Percentiles rank a stretch among this genome's conserved stretches.
These are phyloP conservation scores for Noctilio leporinus DNA, from an alignment of 2,113 vertebrate genomes.

Conservation along the genomic window DNA sequence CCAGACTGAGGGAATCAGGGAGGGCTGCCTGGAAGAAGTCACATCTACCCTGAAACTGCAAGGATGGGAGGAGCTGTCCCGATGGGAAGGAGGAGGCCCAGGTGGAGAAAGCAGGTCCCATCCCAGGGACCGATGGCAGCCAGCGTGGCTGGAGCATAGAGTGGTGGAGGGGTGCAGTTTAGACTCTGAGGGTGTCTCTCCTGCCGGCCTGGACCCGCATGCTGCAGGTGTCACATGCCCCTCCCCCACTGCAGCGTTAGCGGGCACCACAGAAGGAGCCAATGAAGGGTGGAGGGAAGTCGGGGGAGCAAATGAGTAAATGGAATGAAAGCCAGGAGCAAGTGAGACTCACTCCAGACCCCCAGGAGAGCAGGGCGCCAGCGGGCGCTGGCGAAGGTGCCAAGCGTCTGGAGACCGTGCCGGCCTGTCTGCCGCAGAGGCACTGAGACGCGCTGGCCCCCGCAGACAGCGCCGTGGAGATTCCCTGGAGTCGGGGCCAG, in stretches of 20 bases:
- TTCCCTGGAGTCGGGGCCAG: neutral
- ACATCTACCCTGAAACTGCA: neutral
- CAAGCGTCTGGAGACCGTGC: neutral
- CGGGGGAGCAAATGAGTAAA: rapidly evolving
- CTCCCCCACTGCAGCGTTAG: neutral
- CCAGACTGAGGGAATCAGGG: neutral
- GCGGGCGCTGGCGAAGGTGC: rapidly evolving
- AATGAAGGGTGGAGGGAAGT: rapidly evolving
- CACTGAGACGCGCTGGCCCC: neutral
- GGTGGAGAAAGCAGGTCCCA: rapidly evolving
- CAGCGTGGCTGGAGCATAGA: rapidly evolving
- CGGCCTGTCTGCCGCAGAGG: neutral
- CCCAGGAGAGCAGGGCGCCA: neutral
- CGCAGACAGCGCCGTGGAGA: rapidly evolving
- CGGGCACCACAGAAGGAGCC: neutral
- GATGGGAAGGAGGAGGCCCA: neutral
- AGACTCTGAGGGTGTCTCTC: neutral
- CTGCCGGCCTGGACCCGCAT: neutral
- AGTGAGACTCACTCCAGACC: neutral
- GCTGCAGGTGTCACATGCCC: neutral
- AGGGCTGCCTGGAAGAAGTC: neutral
- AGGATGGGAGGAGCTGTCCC: neutral
- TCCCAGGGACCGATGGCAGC: rapidly evolving
- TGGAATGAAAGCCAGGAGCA: rapidly evolving
- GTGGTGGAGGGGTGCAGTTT: rapidly evolving